These are phyloP conservation scores for Tromatobia lineatoria DNA, from an alignment of 2,888 invertebrate genomes.

Conservation along the genomic window DNA sequence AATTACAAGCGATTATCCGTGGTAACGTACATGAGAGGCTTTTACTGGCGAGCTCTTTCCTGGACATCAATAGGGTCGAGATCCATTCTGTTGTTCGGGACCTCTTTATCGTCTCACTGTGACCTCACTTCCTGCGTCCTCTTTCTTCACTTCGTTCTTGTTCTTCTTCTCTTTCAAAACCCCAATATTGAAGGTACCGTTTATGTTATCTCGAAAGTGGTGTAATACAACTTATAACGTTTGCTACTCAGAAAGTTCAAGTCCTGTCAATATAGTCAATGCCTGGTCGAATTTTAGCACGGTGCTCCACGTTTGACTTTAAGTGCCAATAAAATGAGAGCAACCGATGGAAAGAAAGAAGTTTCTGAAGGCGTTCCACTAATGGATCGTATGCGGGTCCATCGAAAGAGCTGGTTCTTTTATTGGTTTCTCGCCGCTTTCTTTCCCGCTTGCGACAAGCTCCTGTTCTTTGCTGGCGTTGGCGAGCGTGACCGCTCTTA, in stretches of 20 bases:
- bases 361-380: constrained; percentile 48
- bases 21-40: constrained; percentile 19
- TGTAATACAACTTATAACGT: constrained; percentile 8
- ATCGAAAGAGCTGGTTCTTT: constrained; percentile 67
- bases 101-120: constrained; percentile 57
- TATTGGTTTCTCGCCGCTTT: constrained; percentile 53
- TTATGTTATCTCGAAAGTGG: constrained; percentile 1
- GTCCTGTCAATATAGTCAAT: constrained; percentile 3
- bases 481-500: constrained; percentile 70
- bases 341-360: constrained; percentile 40
- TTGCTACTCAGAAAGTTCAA: constrained; percentile 9
- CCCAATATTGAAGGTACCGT: not conserved
- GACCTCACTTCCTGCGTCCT: constrained; percentile 40
- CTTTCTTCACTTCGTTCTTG: constrained; percentile 14
- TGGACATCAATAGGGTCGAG: constrained; percentile 23
- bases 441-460: constrained; percentile 40
- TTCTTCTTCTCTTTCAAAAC: not conserved
- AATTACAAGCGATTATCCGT: constrained; percentile 66
- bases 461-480: constrained; percentile 41
- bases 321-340: constrained; percentile 44
- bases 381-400: constrained; percentile 65
- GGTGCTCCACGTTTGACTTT: constrained; percentile 8
- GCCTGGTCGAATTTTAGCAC: constrained; percentile 35
- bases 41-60: constrained; percentile 27
- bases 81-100: constrained; percentile 51